A percentile compares a stretch with the other conserved stretches of the same genome.
These are phyloP conservation scores for Chrysomallon squamiferum DNA, from an alignment of 1,140 invertebrate species.

Conservation along the genomic window DNA sequence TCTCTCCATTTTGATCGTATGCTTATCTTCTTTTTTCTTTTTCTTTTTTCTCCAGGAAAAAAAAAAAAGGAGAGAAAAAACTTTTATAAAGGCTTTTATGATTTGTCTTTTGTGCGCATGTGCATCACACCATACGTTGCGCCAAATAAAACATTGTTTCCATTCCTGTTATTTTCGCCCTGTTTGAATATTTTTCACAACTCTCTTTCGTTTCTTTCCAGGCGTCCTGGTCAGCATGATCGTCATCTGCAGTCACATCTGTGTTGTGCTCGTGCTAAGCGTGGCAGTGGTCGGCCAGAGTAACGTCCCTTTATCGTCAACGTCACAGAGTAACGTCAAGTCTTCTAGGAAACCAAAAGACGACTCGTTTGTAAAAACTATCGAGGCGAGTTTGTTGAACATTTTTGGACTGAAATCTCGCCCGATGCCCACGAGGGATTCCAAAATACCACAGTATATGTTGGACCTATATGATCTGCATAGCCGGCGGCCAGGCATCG, in stretches of 20 bases:
- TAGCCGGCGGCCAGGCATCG: constrained; percentile 13
- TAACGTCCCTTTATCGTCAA: neutral
- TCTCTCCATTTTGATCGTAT: neutral
- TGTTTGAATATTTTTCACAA: neutral
- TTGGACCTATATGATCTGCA: constrained; percentile 73
- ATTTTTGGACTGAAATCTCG: constrained; percentile 77
- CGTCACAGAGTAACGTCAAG: too few species aligned
- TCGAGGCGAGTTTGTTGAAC: constrained; percentile 76
- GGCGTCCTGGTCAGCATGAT: constrained; percentile 9
- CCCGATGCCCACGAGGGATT: constrained; percentile 66
- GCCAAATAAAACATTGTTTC: too few species aligned
- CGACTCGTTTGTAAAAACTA: constrained; percentile 50
- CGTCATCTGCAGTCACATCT: constrained; percentile 5
- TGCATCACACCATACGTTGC: too few species aligned
- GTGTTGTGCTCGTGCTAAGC: constrained; percentile 10
- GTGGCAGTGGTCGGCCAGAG: constrained; percentile 1
- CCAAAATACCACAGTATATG: constrained; percentile 78
- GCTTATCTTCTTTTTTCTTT: too few species aligned
- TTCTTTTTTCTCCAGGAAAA: too few species aligned
- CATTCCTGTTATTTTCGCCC: too few species aligned
- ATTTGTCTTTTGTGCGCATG: too few species aligned
- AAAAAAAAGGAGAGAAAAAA: too few species aligned
- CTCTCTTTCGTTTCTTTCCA: neutral
- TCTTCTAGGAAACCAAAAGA: neutral
- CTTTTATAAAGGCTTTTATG: too few species aligned